A percentile compares a stretch with the other conserved stretches of the same genome.
Evolutionary conservation across 1,140 invertebrate species (phyloP).

Genomic region (Tetramorium alpestre): DNA sequence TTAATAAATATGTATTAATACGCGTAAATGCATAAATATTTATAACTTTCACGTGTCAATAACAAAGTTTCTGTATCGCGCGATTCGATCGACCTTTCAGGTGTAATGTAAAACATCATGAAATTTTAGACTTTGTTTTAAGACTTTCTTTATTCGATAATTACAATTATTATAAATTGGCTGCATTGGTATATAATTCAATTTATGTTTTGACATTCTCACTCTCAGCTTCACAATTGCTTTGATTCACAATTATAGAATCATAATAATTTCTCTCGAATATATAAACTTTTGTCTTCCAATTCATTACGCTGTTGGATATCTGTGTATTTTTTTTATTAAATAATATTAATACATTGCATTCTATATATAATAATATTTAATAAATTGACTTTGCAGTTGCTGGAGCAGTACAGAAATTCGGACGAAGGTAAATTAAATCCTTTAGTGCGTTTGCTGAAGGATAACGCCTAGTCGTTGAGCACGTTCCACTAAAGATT

Average conservation of each 20-base stretch:
- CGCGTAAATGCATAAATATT: conserved; percentile 11
- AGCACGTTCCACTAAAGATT: conserved; percentile 14
- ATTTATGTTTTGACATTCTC: conserved; percentile 10
- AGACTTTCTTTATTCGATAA: neutral
- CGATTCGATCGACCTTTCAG: neutral
- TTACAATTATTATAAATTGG: neutral
- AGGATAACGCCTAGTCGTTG: conserved; percentile 68
- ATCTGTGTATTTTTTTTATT: neutral
- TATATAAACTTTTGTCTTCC: neutral
- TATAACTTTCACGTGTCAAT: conserved; percentile 36
- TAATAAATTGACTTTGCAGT: conserved; percentile 82
- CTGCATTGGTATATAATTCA: neutral
- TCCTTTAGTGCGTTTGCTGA: conserved; percentile 86
- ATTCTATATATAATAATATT: neutral
- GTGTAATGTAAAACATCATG: neutral
- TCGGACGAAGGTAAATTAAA: conserved; percentile 88
- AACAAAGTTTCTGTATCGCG: conserved; percentile 5
- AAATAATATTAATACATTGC: neutral
- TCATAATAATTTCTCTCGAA: neutral
- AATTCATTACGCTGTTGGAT: neutral
- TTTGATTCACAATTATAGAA: neutral
- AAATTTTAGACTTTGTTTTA: neutral
- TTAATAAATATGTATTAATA: conserved; percentile 28
- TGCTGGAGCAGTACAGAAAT: conserved; percentile 89
- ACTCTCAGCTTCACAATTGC: neutral